These are phyloP conservation scores for Microtus pennsylvanicus DNA, from an alignment of 2,113 vertebrate genomes.

Conservation along the genomic window DNA sequence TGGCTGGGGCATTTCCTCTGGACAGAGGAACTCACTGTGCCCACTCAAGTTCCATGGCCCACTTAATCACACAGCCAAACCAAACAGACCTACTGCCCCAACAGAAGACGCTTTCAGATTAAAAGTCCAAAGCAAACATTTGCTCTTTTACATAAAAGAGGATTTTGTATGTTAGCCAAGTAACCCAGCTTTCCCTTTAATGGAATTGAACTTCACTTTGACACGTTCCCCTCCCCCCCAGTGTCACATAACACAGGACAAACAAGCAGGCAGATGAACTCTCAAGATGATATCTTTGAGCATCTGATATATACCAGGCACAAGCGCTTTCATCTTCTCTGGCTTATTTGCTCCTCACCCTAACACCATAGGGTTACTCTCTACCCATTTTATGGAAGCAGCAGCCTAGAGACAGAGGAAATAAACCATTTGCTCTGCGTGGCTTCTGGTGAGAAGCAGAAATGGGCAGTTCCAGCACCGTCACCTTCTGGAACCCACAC, in stretches of 20 bases:
- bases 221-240: not conserved
- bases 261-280: not conserved
- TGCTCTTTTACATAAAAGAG: conserved; percentile 2
- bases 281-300: not conserved
- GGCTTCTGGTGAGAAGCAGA: not conserved
- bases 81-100: not conserved
- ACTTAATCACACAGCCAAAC: not conserved
- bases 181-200: not conserved
- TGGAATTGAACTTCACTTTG: conserved; percentile 3
- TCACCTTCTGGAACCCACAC: not conserved
- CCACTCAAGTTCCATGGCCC: not conserved
- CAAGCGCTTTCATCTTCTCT: not conserved
- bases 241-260: not conserved
- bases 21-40: accelerated
- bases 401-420: not conserved
- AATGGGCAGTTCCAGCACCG: not conserved
- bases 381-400: conserved; percentile 20
- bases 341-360: not conserved
- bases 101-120: not conserved
- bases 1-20: not conserved
- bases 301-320: not conserved
- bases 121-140: not conserved
- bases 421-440: not conserved
- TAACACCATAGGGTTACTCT: not conserved
- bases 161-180: conserved; percentile 9